Evolutionary conservation across 2,888 invertebrate species (phyloP).

Genomic region (Bibio marci): DNA sequence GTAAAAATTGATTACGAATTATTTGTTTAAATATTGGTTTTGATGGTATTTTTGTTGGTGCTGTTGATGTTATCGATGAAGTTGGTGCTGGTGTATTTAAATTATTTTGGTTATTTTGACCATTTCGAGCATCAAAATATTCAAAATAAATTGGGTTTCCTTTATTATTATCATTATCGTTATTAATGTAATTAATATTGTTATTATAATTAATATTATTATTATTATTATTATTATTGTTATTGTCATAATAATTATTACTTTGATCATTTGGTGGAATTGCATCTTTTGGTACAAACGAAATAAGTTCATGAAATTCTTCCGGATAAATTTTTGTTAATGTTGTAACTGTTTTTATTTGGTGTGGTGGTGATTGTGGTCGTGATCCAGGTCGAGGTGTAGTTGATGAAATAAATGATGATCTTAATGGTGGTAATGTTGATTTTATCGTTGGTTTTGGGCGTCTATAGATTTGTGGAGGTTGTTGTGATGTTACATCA

Average conservation of each 20-base stretch:
- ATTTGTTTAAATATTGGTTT: too few relatives aligned
- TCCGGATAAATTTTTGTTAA: not conserved
- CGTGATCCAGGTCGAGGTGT: not conserved
- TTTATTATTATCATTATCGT: constrained; percentile 13
- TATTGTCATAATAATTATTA: constrained; percentile 10
- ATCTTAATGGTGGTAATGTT: constrained; percentile 6
- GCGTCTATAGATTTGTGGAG: constrained; percentile 6
- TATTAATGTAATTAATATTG: constrained; percentile 10
- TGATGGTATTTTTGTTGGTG: constrained; percentile 10
- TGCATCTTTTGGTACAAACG: constrained; percentile 21
- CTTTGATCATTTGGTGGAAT: constrained; percentile 10
- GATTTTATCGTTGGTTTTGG: constrained; percentile 4
- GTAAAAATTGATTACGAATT: too few relatives aligned
- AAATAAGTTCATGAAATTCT: constrained; percentile 15
- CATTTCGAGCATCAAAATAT: constrained; percentile 22
- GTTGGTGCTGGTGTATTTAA: constrained; percentile 20
- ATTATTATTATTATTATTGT: constrained; percentile 14
- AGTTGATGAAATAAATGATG: constrained; percentile 2
- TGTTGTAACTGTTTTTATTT: not conserved
- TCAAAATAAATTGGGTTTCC: constrained; percentile 29
- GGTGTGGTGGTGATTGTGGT: not conserved
- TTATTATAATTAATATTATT: too few relatives aligned
- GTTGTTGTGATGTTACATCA: constrained; percentile 7
- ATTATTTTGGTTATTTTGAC: not conserved
- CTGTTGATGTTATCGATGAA: constrained; percentile 11